phyloP scores from a whole-genome alignment of 2,113 vertebrate genomes.

The Cyprinus carpio region DNA sequence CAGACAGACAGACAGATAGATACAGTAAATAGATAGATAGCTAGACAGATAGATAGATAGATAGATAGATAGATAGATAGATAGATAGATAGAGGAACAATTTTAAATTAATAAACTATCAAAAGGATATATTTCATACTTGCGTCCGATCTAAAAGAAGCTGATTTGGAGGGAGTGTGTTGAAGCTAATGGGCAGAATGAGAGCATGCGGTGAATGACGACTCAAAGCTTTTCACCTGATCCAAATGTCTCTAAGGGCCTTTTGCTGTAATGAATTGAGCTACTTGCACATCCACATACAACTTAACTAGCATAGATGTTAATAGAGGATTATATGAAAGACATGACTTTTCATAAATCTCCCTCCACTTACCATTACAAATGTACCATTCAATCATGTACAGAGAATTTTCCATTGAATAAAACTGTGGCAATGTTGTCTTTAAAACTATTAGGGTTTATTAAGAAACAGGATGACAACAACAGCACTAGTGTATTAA shows the following conservation, averaged over 20 bases:
- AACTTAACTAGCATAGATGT: conserved; percentile 56
- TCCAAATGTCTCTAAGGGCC: conserved; percentile 32
- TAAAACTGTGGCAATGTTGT: conserved; percentile 28
- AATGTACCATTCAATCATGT: conserved; percentile 40
- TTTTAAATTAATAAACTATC: background rate
- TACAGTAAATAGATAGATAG: background rate
- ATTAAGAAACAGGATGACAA: conserved; percentile 26
- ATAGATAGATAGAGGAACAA: background rate
- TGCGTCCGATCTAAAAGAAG: background rate
- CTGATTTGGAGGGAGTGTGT: background rate
- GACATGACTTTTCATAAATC: conserved; percentile 60
- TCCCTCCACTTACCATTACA: conserved; percentile 36
- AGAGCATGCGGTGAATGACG: conserved; percentile 5
- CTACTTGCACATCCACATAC: conserved; percentile 49
- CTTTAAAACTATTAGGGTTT: conserved; percentile 30
- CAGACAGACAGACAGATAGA: background rate
- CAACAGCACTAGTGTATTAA: conserved; percentile 4
- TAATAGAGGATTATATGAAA: conserved; percentile 64
- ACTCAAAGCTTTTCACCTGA: conserved; percentile 40
- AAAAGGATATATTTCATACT: background rate
- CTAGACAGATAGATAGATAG: background rate
- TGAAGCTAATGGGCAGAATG: conserved; percentile 35
- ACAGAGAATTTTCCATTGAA: conserved; percentile 21
- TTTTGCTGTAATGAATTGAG: conserved; percentile 40
- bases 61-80: background rate